Evolutionary conservation across 2,797 vertebrate genomes (phyloP).

Genomic region (Poeciliopsis infans): DNA sequence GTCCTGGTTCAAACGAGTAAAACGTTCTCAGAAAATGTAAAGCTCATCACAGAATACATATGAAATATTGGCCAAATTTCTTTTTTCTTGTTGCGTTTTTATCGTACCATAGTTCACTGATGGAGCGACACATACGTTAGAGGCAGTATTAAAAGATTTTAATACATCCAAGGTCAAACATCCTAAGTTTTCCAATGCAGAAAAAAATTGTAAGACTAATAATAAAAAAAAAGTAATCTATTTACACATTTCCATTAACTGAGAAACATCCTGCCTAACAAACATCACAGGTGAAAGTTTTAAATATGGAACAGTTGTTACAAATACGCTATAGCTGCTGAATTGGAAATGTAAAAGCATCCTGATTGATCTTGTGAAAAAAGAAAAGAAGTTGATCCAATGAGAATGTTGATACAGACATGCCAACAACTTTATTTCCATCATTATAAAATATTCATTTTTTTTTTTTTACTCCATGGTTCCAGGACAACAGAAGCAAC

Average conservation of each 20-base stretch:
- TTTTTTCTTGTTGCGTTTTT: slow-evolving; percentile 2
- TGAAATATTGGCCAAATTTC: neutral
- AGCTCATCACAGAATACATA: neutral
- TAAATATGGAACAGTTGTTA: neutral
- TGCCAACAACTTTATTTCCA: slow-evolving; percentile 59
- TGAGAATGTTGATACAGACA: slow-evolving; percentile 26
- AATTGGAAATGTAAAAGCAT: neutral
- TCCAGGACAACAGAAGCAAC: slow-evolving; percentile 18
- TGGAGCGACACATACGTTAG: neutral
- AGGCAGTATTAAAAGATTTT: neutral
- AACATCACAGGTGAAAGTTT: neutral
- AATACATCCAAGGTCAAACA: neutral
- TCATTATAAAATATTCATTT: slow-evolving; percentile 43
- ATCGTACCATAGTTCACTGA: neutral
- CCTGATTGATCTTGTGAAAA: neutral
- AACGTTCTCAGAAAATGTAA: neutral
- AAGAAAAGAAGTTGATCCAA: neutral
- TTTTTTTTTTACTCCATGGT: slow-evolving; percentile 19
- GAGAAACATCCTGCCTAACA: neutral
- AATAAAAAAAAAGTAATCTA: neutral
- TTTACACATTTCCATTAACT: neutral
- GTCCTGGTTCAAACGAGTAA: neutral
- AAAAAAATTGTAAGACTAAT: neutral
- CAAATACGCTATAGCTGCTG: neutral
- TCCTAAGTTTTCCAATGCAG: neutral